Conservation (phyloP, 2,888 invertebrate genomes). For the Drosophila eohydei region DNA sequence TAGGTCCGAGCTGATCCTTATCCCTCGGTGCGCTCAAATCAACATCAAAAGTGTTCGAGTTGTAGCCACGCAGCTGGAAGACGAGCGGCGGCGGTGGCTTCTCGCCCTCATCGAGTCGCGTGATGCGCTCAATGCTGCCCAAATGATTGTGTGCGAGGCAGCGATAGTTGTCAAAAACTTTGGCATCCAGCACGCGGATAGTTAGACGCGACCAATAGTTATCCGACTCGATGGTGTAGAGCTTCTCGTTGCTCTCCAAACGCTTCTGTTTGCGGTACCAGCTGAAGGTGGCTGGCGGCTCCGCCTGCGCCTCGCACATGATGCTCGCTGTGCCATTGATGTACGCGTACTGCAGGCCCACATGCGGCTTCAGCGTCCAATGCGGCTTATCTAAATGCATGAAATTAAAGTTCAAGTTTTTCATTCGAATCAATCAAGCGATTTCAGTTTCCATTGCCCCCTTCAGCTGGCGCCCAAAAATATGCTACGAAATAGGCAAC, state of each 20-base stretch:
- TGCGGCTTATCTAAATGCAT: conserved; percentile 82
- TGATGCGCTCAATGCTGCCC: conserved; percentile 86
- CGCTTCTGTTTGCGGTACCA: conserved; percentile 85
- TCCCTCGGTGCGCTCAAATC: conserved; percentile 81
- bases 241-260: conserved; percentile 77
- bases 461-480: conserved; percentile 28
- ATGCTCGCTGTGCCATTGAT: conserved; percentile 87
- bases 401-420: conserved; percentile 23
- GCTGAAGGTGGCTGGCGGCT: conserved; percentile 86
- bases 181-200: conserved; percentile 77
- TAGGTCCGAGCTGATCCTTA: conserved; percentile 64
- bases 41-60: conserved; percentile 85
- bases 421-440: background rate
- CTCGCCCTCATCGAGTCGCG: conserved; percentile 86
- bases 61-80: conserved; percentile 83
- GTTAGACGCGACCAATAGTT: conserved; percentile 82
- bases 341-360: conserved; percentile 81
- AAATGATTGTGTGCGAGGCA: conserved; percentile 86
- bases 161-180: conserved; percentile 86
- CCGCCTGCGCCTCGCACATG: conserved; percentile 87
- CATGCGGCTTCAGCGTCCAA: conserved; percentile 77
- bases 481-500: conserved; percentile 36
- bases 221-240: conserved; percentile 79
- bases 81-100: conserved; percentile 86
- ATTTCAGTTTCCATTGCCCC: background rate